Conservation (phyloP, 2,113 vertebrate genomes). For the Puma concolor region DNA sequence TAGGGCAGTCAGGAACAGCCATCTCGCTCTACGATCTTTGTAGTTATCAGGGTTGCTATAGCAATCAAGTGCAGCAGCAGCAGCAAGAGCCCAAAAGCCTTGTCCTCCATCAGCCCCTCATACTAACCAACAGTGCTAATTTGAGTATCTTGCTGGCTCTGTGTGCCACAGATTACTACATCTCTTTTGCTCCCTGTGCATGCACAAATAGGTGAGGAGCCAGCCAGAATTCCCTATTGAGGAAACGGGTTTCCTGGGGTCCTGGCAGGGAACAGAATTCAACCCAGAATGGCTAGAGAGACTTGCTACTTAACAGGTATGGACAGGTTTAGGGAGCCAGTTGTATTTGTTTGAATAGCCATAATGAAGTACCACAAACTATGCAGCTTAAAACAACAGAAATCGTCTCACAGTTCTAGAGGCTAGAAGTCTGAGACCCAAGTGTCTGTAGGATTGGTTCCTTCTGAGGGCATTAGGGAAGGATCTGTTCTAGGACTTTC, state of each 20-base stretch:
- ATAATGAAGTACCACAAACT: not conserved
- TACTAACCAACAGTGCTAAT: not conserved
- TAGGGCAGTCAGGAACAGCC: not conserved
- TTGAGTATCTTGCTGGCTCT: not conserved
- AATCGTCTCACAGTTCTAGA: not conserved
- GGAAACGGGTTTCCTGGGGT: not conserved
- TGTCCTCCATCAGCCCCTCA: not conserved
- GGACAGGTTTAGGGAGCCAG: not conserved
- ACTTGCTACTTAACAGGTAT: not conserved
- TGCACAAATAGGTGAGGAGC: not conserved
- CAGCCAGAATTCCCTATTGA: not conserved
- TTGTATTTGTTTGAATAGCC: not conserved
- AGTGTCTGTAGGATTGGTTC: not conserved
- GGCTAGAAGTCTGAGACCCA: not conserved
- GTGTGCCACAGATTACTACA: fast-evolving
- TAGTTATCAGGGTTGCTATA: not conserved
- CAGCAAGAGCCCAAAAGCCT: not conserved
- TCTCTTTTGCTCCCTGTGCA: not conserved
- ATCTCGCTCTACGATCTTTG: not conserved
- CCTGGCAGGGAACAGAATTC: not conserved
- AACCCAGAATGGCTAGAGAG: not conserved
- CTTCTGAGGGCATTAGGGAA: not conserved
- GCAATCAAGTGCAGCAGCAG: not conserved
- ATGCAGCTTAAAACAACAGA: not conserved
- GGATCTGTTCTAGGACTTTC: not conserved